Evolutionary conservation across 64 coral and sea anemone species (phyloP).

Genomic region (Pocillopora verrucosa): DNA sequence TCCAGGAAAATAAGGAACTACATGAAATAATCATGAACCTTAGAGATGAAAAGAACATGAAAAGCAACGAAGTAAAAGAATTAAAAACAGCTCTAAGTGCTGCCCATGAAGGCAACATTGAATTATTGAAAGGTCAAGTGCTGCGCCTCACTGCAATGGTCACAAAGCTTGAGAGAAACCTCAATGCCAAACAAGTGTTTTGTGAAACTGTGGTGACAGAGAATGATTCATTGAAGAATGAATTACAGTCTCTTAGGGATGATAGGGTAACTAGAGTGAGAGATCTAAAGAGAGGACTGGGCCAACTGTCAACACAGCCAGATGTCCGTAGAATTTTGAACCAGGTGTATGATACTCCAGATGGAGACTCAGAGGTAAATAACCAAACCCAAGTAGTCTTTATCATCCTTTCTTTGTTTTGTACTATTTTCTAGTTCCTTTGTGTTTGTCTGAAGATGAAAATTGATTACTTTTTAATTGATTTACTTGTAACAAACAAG

Average conservation of each 20-base stretch:
- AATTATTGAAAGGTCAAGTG: slow-evolving; percentile 47
- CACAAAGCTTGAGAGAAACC: slow-evolving; percentile 59
- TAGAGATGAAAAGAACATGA: slow-evolving; percentile 62
- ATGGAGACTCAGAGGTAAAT: neutral
- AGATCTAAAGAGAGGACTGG: slow-evolving; percentile 60
- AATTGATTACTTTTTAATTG: too few relatives aligned
- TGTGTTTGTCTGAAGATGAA: too few relatives aligned
- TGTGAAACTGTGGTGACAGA: slow-evolving; percentile 73
- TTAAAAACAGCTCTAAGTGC: slow-evolving; percentile 43
- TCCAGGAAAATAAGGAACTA: slow-evolving; percentile 82
- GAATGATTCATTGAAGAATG: slow-evolving; percentile 69
- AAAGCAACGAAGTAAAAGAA: slow-evolving; percentile 55
- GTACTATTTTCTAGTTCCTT: too few relatives aligned
- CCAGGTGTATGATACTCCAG: slow-evolving; percentile 19
- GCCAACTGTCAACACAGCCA: neutral
- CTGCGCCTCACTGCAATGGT: slow-evolving; percentile 28
- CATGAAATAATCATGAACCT: slow-evolving; percentile 79
- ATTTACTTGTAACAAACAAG: too few relatives aligned
- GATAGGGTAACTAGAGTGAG: slow-evolving; percentile 60
- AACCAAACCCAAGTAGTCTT: too few relatives aligned
- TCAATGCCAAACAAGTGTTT: slow-evolving; percentile 82
- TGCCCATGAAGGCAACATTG: slow-evolving; percentile 53
- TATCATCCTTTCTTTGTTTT: neutral
- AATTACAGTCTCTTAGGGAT: slow-evolving; percentile 65
- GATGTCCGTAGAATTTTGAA: slow-evolving; percentile 10